Evolutionary conservation across 2,113 vertebrate genomes (phyloP).

Genomic region (Rhabdornis inornatus): DNA sequence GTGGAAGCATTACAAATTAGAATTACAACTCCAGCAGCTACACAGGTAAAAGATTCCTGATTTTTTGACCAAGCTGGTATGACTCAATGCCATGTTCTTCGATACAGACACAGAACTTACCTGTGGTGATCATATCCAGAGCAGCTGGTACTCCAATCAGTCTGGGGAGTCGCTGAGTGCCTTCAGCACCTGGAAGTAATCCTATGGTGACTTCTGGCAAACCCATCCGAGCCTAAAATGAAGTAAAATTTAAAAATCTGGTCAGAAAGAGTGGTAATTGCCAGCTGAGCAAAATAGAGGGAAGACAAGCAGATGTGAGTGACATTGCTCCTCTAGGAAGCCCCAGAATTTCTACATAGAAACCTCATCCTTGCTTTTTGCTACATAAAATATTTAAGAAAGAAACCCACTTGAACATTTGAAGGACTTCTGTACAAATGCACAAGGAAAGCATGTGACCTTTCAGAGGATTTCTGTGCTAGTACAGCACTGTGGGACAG

Average conservation of each 20-base stretch:
- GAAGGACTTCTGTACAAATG: neutral
- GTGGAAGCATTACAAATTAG: neutral
- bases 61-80: neutral
- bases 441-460: neutral
- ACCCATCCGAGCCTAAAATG: slow-evolving; percentile 79
- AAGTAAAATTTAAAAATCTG: neutral
- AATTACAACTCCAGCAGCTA: neutral
- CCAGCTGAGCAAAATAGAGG: neutral
- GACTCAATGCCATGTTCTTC: neutral
- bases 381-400: neutral
- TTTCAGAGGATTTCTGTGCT: neutral
- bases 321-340: neutral
- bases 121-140: slow-evolving; percentile 88
- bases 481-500: neutral
- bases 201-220: slow-evolving; percentile 90
- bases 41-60: neutral
- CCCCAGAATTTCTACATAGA: neutral
- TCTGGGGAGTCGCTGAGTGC: slow-evolving; percentile 87
- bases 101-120: slow-evolving; percentile 41
- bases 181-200: slow-evolving; percentile 86
- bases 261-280: neutral
- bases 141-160: slow-evolving; percentile 86
- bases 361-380: neutral
- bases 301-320: neutral
- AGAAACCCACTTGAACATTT: neutral